phyloP scores from a whole-genome alignment of 2,797 vertebrate genomes.

The Orestias chungarensis region DNA sequence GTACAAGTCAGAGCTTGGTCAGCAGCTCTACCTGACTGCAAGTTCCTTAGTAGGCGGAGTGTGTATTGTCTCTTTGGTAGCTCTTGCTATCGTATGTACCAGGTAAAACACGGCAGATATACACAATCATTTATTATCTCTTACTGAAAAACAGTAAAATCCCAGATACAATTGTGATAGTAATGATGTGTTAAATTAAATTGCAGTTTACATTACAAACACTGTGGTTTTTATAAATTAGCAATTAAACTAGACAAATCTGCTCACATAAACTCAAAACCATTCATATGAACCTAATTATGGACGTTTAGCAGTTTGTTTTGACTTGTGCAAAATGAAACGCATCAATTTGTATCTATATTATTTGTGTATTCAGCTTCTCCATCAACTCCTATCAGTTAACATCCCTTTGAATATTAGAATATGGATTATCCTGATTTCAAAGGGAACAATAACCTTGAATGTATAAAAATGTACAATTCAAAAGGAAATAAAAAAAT shows the following conservation, averaged over 20 bases:
- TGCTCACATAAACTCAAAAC: neutral
- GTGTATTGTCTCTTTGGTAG: conserved; percentile 91
- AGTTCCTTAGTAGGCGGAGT: conserved; percentile 91
- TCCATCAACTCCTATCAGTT: neutral
- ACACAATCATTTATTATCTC: neutral
- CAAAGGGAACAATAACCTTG: neutral
- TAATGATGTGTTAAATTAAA: neutral
- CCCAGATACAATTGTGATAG: no score
- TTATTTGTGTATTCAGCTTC: neutral
- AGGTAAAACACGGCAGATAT: conserved; percentile 76
- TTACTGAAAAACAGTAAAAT: neutral
- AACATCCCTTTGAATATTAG: neutral
- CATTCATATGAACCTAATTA: neutral
- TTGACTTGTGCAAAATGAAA: neutral
- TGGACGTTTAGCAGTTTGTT: neutral
- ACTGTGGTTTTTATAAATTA: neutral
- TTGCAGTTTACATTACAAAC: no score
- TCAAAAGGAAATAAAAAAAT: neutral
- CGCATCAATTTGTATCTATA: neutral
- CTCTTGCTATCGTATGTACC: conserved; percentile 92
- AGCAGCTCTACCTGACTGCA: conserved; percentile 93
- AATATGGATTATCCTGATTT: neutral
- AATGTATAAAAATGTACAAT: neutral
- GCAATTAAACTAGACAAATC: neutral
- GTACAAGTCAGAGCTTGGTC: conserved; percentile 93